Evolutionary conservation across 2,113 vertebrate genomes (phyloP).

Genomic region (Rafetus swinhoei): DNA sequence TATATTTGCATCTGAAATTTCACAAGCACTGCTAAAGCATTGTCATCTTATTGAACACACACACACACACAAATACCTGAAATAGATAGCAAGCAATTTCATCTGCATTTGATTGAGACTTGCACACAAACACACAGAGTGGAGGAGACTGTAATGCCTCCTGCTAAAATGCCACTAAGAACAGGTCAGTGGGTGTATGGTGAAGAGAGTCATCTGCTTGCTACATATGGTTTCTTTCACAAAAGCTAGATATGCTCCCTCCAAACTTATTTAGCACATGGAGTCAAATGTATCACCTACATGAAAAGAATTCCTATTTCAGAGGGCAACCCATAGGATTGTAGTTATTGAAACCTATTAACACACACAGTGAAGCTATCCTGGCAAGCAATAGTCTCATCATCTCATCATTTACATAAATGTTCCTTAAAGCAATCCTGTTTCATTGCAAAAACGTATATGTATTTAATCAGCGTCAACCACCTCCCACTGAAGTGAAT

Average conservation of each 20-base stretch:
- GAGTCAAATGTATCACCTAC: not conserved
- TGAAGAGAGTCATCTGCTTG: not conserved
- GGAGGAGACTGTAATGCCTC: not conserved
- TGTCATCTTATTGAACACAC: not conserved
- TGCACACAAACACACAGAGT: not conserved
- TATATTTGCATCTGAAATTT: conserved; percentile 52
- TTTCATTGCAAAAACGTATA: not conserved
- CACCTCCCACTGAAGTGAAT: not conserved
- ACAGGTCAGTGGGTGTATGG: not conserved
- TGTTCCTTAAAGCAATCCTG: not conserved
- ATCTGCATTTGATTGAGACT: not conserved
- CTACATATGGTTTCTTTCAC: not conserved
- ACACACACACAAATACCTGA: not conserved
- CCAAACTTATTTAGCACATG: not conserved
- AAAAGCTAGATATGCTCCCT: not conserved
- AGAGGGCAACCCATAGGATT: not conserved
- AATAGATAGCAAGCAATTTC: conserved; percentile 6
- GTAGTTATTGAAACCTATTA: not conserved
- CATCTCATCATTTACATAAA: rapidly evolving
- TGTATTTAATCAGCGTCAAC: not conserved
- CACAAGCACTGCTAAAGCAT: not conserved
- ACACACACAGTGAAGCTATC: not conserved
- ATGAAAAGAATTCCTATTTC: not conserved
- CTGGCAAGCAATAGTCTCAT: not conserved
- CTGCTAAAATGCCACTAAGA: not conserved